These are phyloP conservation scores for Eubucco bourcierii DNA, from an alignment of 2,113 vertebrate genomes.

Conservation along the genomic window DNA sequence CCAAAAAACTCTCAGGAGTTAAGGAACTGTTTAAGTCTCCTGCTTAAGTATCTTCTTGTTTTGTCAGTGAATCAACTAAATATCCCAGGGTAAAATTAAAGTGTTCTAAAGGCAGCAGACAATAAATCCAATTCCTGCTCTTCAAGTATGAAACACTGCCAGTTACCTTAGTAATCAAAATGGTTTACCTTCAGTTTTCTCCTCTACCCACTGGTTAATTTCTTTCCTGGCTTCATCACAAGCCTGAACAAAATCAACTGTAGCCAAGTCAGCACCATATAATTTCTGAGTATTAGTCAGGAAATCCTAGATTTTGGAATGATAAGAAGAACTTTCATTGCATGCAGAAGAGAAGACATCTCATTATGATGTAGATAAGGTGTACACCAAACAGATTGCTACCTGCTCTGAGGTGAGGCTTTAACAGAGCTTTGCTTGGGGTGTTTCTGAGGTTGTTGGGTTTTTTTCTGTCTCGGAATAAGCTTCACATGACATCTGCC, in stretches of 20 bases:
- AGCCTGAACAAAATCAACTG: slow-evolving; percentile 83
- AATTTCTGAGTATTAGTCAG: slow-evolving; percentile 80
- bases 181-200: slow-evolving; percentile 86
- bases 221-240: slow-evolving; percentile 74
- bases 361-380: background rate
- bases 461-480: background rate
- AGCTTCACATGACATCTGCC: background rate
- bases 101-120: background rate
- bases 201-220: slow-evolving; percentile 91
- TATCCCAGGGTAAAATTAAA: background rate
- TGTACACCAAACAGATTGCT: background rate
- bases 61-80: background rate
- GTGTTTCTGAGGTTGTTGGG: background rate
- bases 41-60: background rate
- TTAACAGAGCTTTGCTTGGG: background rate
- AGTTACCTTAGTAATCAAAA: background rate
- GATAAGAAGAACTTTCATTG: background rate
- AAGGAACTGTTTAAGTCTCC: background rate
- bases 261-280: slow-evolving; percentile 84
- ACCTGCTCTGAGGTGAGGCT: background rate
- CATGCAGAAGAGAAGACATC: background rate
- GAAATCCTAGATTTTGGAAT: slow-evolving; percentile 78
- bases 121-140: background rate
- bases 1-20: background rate
- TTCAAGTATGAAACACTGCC: background rate